Base-by-base conservation (phyloP, 2,113 vertebrate species). In the Pachycephala philippinensis region DNA sequence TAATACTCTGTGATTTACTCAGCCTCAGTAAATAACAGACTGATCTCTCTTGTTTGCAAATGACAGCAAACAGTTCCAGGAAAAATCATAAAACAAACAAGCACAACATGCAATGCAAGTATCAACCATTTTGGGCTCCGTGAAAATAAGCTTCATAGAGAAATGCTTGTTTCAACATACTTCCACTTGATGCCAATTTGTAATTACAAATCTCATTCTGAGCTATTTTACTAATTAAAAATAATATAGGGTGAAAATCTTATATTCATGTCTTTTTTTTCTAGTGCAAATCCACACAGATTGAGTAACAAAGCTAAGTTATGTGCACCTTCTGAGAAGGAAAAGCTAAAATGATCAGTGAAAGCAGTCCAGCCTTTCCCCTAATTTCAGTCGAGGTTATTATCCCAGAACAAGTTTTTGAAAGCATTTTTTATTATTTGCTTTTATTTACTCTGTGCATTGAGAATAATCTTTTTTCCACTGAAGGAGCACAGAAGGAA, bases 1-100 rank as follows among this genome's bases (percentile, higher is more conserved):
- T 96, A 94, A 96, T 92, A 68, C 1, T 17, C 68, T 52, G 37
- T 86, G 82, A 81, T 96, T 95, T 65, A 80, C 85, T 90, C 92
- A 96, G 88, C 56, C 92, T 94, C 76, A 60, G 85, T 90, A 96
- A 97, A 97, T 93, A 96, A 92, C 79, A 96, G 95, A 70, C 90
- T 88, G 88, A 94, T 93, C 92, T 68, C 88, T 76, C 90, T 94
- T 94, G 95, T 96, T 96, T 97, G 84, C 71, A 95, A 94, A 94
- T 92, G 92, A 95, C 79, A 93, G 95, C 85, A 88, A 95, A 63
- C 68, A 60, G 93, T 97, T 96, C 96, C 92, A 96, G 93, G 90
- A 90, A 96, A 96, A 96, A 93, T 70, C 92, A 89, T 82, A 94
- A 89, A 96, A 74, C 83, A 95, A 95, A 89, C 77, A 90, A 93